Conservation (phyloP, 1,140 invertebrate species). For the Nixonia krombeini region DNA sequence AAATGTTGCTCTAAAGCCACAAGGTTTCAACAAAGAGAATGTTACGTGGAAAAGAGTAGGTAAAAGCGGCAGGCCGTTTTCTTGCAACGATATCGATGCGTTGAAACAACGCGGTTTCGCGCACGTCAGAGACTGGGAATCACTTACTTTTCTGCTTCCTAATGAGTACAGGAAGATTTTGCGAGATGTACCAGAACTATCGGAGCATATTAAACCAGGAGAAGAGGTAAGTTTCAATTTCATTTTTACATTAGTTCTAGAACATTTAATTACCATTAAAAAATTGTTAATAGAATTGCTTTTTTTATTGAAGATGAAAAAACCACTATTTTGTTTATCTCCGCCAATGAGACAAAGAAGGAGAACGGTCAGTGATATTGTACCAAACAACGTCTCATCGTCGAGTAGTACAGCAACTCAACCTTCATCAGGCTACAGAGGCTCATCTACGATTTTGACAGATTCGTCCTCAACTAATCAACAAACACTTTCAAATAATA, state of each 20-base stretch:
- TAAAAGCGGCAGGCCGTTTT: slow-evolving; percentile 80
- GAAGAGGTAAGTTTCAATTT: slow-evolving; percentile 58
- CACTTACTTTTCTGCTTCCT: slow-evolving; percentile 87
- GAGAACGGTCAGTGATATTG: slow-evolving; percentile 66
- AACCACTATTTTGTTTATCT: slow-evolving; percentile 78
- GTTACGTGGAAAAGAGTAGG: slow-evolving; percentile 54
- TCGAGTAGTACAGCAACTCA: slow-evolving; percentile 83
- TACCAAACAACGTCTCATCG: slow-evolving; percentile 76
- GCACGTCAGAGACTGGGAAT: slow-evolving; percentile 93
- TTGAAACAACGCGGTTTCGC: slow-evolving; percentile 84
- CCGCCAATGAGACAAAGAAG: slow-evolving; percentile 73
- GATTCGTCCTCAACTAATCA: slow-evolving; percentile 81
- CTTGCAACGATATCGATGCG: slow-evolving; percentile 86
- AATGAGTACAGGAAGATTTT: slow-evolving; percentile 82
- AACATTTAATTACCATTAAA: too few species aligned
- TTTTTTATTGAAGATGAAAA: too few species aligned
- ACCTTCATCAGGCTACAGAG: slow-evolving; percentile 87
- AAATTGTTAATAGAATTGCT: too few species aligned
- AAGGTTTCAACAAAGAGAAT: slow-evolving; percentile 58
- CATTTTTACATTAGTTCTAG: too few species aligned
- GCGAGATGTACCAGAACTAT: slow-evolving; percentile 82
- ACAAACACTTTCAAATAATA: slow-evolving; percentile 71
- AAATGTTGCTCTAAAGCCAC: slow-evolving; percentile 75
- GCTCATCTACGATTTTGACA: slow-evolving; percentile 85
- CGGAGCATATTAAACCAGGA: slow-evolving; percentile 74